A percentile compares a stretch with the other conserved stretches of the same genome.
phyloP scores from a whole-genome alignment of 2,888 invertebrate genomes.

The Eristalis arbustorum region DNA sequence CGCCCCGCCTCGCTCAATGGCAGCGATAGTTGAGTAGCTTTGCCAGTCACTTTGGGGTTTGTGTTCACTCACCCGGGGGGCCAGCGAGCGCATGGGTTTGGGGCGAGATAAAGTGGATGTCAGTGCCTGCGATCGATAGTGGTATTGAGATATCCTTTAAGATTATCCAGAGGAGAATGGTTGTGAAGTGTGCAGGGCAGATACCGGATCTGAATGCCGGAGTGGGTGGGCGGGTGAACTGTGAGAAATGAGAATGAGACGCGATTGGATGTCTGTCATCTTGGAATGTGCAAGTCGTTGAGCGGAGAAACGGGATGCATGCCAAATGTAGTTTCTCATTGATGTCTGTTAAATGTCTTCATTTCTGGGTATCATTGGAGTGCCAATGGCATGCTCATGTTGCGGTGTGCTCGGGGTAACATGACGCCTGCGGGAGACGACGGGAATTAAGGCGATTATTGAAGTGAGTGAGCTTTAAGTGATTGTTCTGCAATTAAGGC shows the following conservation, averaged over 20 bases:
- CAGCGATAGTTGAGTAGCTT: conserved; percentile 67
- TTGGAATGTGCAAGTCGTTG: background rate
- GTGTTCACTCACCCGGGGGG: conserved; percentile 21
- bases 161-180: conserved; percentile 29
- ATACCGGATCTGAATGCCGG: background rate
- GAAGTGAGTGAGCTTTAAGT: background rate
- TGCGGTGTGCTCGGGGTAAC: background rate
- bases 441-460: background rate
- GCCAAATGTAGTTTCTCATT: conserved; percentile 4
- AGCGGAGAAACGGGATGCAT: background rate
- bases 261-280: conserved; percentile 53
- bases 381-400: background rate
- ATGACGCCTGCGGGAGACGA: background rate
- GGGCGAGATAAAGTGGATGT: conserved; percentile 55
- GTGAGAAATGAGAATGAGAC: conserved; percentile 29
- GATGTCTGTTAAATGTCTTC: conserved; percentile 37
- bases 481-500: background rate
- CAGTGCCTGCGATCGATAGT: conserved; percentile 58
- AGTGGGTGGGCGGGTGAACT: conserved; percentile 23
- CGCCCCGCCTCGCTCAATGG: conserved; percentile 17
- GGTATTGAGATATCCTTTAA: conserved; percentile 62
- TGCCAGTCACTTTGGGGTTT: conserved; percentile 70
- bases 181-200: conserved; percentile 11
- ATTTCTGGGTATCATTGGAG: background rate
- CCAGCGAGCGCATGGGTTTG: background rate